Evolutionary conservation across 2,888 invertebrate genomes (phyloP), one percentile per base, ranked within the genome.

Genomic region (Sinhomidia bicolor): DNA sequence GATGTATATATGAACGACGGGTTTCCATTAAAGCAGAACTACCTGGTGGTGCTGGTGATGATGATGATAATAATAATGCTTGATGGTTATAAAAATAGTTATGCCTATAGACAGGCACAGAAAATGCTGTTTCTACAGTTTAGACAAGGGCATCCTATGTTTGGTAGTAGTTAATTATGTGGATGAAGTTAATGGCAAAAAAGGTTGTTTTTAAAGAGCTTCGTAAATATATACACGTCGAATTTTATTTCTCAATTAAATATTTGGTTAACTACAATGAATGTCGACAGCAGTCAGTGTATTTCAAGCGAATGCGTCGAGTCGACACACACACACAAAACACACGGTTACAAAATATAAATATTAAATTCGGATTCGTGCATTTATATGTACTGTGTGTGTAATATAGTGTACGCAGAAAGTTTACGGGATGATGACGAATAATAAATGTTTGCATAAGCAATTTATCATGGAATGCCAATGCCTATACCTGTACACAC

Each of bases 201-300:
- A 36, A 54, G 17, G 12, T 32, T 29, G 12, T 47, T 26, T 20
- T 17, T 44, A 6, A 17, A 51, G 68, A 51, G n/a, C 17, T 17
- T 54, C 47, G 23, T 60, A 60, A 60, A 60, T 65, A 65, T 65
- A 23, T 68, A 36, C 32, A 32, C 47, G 44, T 82, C 20, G 23
- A 20, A 44, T 76, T 57, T 84, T 84, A 84, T 84, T 84, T 84
- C 84, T 84, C 84, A 74, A 84, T 84, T 62, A 84, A 84, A 74
- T 12, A 12, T 65, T 71, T 47, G 17, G 36, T 20, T n/a, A n/a
- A n/a, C n/a, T n/a, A n/a, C n/a, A n/a, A n/a, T 36, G 65, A 32
- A n/a, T 65, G 65, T 65, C 17, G 32, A 65, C 65, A 36, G 47
- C n/a, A 17, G 65, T n/a, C 36, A 7, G 65, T 10, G 36, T 65